These are phyloP conservation scores for Elachura formosa DNA, from an alignment of 2,113 vertebrate genomes.

Conservation along the genomic window DNA sequence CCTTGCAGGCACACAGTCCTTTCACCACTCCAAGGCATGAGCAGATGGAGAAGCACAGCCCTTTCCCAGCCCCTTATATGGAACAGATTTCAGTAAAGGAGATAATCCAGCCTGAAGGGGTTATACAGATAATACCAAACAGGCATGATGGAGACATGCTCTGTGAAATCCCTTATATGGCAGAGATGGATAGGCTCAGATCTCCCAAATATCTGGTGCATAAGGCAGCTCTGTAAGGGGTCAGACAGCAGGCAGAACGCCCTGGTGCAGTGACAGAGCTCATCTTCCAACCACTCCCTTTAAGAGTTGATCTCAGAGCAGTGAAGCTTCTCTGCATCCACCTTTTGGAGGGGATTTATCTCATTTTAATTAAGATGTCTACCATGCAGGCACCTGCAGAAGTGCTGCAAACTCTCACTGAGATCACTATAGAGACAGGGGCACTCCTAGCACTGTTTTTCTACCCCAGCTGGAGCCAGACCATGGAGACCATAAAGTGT, in stretches of 20 bases:
- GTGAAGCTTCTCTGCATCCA: background rate
- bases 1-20: background rate
- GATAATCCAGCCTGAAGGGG: slow-evolving; percentile 37
- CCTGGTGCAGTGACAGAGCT: background rate
- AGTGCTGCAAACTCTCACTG: background rate
- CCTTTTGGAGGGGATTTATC: background rate
- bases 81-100: slow-evolving; percentile 52
- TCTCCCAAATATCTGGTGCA: slow-evolving; percentile 9
- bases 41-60: slow-evolving; percentile 29
- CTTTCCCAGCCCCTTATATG: slow-evolving; percentile 56
- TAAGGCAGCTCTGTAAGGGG: background rate
- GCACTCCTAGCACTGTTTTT: background rate
- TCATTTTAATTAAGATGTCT: background rate
- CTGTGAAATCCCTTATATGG: slow-evolving; percentile 40
- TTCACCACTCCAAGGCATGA: slow-evolving; percentile 28
- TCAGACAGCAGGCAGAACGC: background rate
- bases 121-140: slow-evolving; percentile 45
- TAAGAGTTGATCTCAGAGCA: background rate
- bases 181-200: background rate
- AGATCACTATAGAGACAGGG: background rate
- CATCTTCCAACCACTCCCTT: background rate
- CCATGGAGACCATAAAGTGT: background rate
- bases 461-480: background rate
- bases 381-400: background rate
- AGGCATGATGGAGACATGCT: background rate